Base-by-base conservation (phyloP, 1,140 invertebrate genomes). In the Drosophila athabasca region DNA sequence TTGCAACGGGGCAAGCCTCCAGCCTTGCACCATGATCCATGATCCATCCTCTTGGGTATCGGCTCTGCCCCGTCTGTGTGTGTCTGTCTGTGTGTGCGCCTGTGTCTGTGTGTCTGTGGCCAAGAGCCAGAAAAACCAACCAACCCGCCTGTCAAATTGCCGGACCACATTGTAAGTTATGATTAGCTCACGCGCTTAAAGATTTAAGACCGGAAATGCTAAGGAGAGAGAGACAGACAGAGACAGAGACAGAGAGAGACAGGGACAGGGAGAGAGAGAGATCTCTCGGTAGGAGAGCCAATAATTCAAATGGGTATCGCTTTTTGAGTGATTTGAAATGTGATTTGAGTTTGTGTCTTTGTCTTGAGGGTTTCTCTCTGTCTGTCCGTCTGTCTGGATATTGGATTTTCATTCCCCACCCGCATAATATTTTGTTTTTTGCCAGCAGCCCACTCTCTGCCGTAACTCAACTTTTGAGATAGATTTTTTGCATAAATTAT, bases 81-180 rank as follows among this genome's bases (percentile, higher is more conserved):
- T 6, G 41, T 43, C n/a, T n/a, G 41, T 67, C 59, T 62, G 62
- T 58, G 62, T 24, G 24, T 24, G 24, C 3, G 24, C 24, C 24
- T 24, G 24, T 26, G 24, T 26, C 24, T 26, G 17, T 19, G 17
- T 19, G 17, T 19, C 17, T 19, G 17, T 26, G 75, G 58, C 66
- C 6, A 31, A 31, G 29, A 67, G 31, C 31, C 31, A 69, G 24
- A 13, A 11, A 15, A 15, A 24, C 66, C 50, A 51, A 13, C 62
- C 29, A 69, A 55, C 62, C 59, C 66, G 83, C 83, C 83, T 88
- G 83, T 88, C 83, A 88, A 89, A 88, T 83, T 64, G 83, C 82
- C 59, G 83, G 83, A 88, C 83, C 83, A 88, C 83, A 88, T 88
- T 88, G 83, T 88, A 88, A 88, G 83, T 88, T 88, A 88, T 88